Base-by-base conservation (phyloP, 2,888 invertebrate genomes). In the Philereme transversata region DNA sequence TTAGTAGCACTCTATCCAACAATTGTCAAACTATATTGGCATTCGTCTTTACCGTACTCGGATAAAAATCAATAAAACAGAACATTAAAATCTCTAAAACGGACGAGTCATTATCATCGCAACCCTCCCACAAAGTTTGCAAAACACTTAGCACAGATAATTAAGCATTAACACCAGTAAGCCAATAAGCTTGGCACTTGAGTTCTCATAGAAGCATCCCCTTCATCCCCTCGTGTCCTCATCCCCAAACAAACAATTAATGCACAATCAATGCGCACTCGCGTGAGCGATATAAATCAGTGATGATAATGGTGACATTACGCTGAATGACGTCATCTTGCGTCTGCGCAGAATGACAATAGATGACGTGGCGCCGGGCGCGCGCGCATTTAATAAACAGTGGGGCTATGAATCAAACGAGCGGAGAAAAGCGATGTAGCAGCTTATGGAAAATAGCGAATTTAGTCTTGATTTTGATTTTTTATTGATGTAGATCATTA, bases 241-340 rank as follows among this genome's bases (percentile, higher is more conserved):
- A 41, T 47, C 71, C 71, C 68, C 70, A 90, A 91, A 91, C 88
- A 91, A 90, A 90, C 87, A 87, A 90, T 90, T 89, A 90, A 88
- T 84, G 76, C 73, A 86, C 88, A 86, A 90, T 90, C 89, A 85
- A 79, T 75, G 75, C 72, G 79, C 82, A 84, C 84, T 86, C 88
- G 79, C 74, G 81, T 85, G 84, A 73, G 81, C 78, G 81, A 81
- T 83, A 90, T 90, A 90, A 69, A 67, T 69, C 66, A 67, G 78
- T 64, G 69, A 78, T 77, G 76, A 84, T 88, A 88, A 86, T 86
- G 78, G 76, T 83, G 85, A 84, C 84, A 82, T 82, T 78, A 78
- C 48, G 35, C 33, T 41, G 57, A 43, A 48, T 59, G 59, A 59
- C 55, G 63, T 52, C 59, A 52, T 49, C 83, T 80, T 82, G 84